A percentile compares a stretch with the other conserved stretches of the same genome.
Evolutionary conservation across 1,140 invertebrate genomes (phyloP).

Genomic region (Nasonia longicornis): DNA sequence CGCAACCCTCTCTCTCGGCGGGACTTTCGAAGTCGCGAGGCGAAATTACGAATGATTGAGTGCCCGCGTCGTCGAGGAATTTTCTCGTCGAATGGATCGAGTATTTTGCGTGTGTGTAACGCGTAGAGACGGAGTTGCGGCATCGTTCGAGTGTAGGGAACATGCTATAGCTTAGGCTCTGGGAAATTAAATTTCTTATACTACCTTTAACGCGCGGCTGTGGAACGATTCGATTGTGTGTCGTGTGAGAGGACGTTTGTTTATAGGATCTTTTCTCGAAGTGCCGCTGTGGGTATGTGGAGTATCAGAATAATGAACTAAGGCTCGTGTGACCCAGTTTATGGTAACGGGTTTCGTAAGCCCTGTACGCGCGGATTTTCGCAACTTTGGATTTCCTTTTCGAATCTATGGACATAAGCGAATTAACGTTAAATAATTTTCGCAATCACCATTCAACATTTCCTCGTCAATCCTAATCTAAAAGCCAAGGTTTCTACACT

Average conservation of each 20-base stretch:
- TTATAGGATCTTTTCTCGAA: neutral
- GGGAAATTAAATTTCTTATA: neutral
- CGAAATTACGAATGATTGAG: conserved; percentile 34
- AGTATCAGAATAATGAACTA: neutral
- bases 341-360: conserved; percentile 8
- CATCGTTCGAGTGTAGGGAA: too few species aligned
- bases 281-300: neutral
- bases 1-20: neutral
- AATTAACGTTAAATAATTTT: too few species aligned
- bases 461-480: too few species aligned
- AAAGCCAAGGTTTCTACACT: too few species aligned
- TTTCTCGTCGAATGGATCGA: neutral
- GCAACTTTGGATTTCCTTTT: conserved; percentile 25
- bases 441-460: too few species aligned
- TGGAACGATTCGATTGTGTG: neutral
- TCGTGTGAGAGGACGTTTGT: neutral
- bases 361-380: neutral
- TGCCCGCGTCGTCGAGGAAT: neutral
- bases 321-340: neutral
- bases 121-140: too few species aligned
- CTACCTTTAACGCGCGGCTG: neutral
- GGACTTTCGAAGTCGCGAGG: conserved; percentile 23
- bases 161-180: too few species aligned
- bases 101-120: neutral
- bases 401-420: neutral